Percentiles rank a stretch among this genome's conserved stretches.
phyloP scores from a whole-genome alignment of 1,140 invertebrate species.

The Cherax quadricarinatus region DNA sequence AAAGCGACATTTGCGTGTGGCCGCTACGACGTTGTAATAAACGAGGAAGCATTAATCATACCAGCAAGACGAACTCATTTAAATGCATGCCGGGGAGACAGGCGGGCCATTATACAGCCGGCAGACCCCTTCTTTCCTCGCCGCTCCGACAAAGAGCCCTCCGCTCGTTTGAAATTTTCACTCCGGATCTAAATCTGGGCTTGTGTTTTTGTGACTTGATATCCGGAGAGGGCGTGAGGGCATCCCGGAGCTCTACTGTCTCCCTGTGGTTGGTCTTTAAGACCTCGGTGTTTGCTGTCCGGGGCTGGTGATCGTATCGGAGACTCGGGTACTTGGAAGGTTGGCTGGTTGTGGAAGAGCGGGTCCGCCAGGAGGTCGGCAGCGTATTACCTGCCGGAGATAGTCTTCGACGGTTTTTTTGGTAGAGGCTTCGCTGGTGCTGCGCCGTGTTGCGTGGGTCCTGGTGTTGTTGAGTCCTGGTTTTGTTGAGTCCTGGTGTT shows the following conservation, averaged over 20 bases:
- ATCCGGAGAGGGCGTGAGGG: background rate
- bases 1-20: too few relatives aligned
- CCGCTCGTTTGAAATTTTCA: constrained; percentile 47
- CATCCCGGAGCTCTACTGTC: background rate
- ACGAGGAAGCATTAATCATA: constrained; percentile 28
- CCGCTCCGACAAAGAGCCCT: constrained; percentile 29
- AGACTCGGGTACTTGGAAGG: too few relatives aligned
- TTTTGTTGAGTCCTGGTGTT: too few relatives aligned
- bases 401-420: background rate
- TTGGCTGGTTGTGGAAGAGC: too few relatives aligned
- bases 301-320: background rate
- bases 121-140: constrained; percentile 14
- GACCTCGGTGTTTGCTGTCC: background rate
- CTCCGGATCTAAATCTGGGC: constrained; percentile 11
- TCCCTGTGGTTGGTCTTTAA: background rate
- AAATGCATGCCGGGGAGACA: constrained; percentile 30
- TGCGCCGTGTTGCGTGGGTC: too few relatives aligned
- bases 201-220: background rate
- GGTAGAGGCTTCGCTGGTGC: too few relatives aligned
- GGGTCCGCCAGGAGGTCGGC: background rate
- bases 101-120: constrained; percentile 9
- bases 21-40: constrained; percentile 21
- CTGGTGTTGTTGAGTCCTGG: too few relatives aligned
- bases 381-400: background rate
- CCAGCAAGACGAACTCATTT: constrained; percentile 43